These are phyloP conservation scores for Arrhopalites spinosus DNA, from an alignment of 2,888 invertebrate genomes.

Conservation along the genomic window DNA sequence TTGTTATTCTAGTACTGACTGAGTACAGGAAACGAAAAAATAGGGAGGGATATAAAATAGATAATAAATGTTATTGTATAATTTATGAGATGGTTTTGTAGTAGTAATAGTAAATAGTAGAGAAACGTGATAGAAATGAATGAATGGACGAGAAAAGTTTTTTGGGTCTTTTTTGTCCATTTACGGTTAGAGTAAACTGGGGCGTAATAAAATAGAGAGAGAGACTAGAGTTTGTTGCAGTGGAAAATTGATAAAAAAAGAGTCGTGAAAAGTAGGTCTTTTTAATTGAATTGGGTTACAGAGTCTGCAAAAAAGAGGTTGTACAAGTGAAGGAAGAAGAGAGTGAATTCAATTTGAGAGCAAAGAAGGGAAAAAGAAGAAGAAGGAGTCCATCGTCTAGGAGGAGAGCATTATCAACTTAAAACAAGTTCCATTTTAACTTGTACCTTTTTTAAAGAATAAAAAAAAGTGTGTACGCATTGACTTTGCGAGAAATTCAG, in stretches of 20 bases:
- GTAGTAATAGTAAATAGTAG: too few relatives aligned
- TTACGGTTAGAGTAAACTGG: not conserved
- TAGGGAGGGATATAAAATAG: too few relatives aligned
- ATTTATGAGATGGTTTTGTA: too few relatives aligned
- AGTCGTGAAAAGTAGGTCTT: slow-evolving; percentile 9
- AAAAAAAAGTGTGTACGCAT: not conserved
- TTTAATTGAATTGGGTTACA: slow-evolving; percentile 17
- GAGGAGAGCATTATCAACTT: not conserved
- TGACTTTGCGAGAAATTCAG: not conserved
- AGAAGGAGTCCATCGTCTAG: not conserved
- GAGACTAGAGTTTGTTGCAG: too few relatives aligned
- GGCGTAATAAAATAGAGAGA: not conserved
- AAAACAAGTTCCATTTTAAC: slow-evolving; percentile 9
- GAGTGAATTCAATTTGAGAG: not conserved
- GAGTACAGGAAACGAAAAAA: too few relatives aligned
- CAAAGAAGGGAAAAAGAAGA: not conserved
- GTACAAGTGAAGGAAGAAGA: not conserved
- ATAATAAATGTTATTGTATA: too few relatives aligned
- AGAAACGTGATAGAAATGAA: not conserved
- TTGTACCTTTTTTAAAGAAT: not conserved
- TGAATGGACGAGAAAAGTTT: too few relatives aligned
- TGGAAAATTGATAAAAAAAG: not conserved
- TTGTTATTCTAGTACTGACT: too few relatives aligned
- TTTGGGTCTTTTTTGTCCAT: not conserved
- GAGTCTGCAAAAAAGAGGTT: slow-evolving; percentile 10